phyloP scores from a whole-genome alignment of 2,797 vertebrate species.

The Platalea minor region DNA sequence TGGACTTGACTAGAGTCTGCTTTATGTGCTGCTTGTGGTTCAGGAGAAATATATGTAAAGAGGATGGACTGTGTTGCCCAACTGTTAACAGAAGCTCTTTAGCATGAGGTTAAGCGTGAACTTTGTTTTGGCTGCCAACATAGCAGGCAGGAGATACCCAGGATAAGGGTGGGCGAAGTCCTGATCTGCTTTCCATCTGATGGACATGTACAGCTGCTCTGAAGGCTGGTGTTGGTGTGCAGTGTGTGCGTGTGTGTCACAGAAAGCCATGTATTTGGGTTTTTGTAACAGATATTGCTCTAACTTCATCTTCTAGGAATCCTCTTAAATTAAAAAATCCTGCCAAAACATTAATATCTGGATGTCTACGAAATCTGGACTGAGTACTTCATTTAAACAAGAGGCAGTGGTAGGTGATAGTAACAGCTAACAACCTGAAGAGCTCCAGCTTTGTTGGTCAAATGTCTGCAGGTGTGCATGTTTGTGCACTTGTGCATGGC shows the following conservation, averaged over 20 bases:
- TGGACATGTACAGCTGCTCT: slow-evolving; percentile 58
- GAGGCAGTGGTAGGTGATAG: neutral
- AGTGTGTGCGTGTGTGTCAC: neutral
- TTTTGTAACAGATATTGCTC: slow-evolving; percentile 43
- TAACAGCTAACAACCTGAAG: neutral
- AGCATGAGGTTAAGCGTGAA: slow-evolving; percentile 26
- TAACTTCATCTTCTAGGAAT: slow-evolving; percentile 62
- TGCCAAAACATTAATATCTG: slow-evolving; percentile 24
- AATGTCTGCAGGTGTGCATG: neutral
- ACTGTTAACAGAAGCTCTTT: slow-evolving; percentile 36
- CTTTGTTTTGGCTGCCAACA: slow-evolving; percentile 34
- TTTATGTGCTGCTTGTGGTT: slow-evolving; percentile 50
- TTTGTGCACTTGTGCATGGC: neutral
- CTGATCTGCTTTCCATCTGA: slow-evolving; percentile 54
- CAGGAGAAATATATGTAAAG: slow-evolving; percentile 22
- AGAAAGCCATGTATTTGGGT: neutral
- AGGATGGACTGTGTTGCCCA: neutral
- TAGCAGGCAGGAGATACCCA: slow-evolving; percentile 16
- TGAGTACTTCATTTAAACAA: neutral
- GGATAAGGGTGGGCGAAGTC: slow-evolving; percentile 17
- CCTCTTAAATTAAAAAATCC: slow-evolving; percentile 41
- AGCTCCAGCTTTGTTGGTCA: neutral
- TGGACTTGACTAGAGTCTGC: slow-evolving; percentile 53
- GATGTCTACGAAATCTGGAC: neutral
- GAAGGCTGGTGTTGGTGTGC: neutral